Evolutionary conservation across 2,797 vertebrate species (phyloP), one percentile per base, ranked within the genome.

Genomic region (Xiphophorus birchmanni): DNA sequence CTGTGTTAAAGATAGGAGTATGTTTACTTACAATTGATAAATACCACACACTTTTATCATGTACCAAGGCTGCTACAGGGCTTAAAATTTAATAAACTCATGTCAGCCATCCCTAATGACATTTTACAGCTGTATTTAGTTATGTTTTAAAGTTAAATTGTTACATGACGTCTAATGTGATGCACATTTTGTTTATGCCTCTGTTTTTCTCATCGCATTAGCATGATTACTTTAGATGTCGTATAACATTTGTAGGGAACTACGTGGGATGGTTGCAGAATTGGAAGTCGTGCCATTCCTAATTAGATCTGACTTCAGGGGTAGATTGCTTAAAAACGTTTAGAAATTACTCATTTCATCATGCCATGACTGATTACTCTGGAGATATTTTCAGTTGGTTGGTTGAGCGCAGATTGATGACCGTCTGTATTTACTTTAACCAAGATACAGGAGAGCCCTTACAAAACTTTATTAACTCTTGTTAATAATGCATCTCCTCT

Each of bases 331-430:
- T 45, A 17, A 72, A 72, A 72, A 72, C 13, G 6, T 15, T 72
- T 72, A 72, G 26, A 72, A 45, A 29, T 72, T 8, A 72, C 42
- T 45, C 23, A 45, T 72, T 45, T 72, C 42, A 29, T 72, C 42
- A 72, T 47, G 42, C 69, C 26, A 72, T 72, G 42, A 72, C 42
- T 72, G 69, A 72, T 72, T 72, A 45, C 69, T 29, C 26, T 29
- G 26, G 42, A 72, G 42, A 45, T 72, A 45, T 29, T 72, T 71
- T 69, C 65, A 69, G 37, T 37, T 69, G 17, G 26, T 67, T 42
- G 37, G 37, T 12, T 42, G 5, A 44, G 40, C 0, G 4, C 40
- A n/a, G 42, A 44, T 72, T 45, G 42, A 71, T 72, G 42, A 45
- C 26, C 2, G 15, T 45, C 23, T 7, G 42, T 29, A 45, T 72